Base-by-base conservation (phyloP, 2,113 vertebrate species). In the Notarius quadriscutis region DNA sequence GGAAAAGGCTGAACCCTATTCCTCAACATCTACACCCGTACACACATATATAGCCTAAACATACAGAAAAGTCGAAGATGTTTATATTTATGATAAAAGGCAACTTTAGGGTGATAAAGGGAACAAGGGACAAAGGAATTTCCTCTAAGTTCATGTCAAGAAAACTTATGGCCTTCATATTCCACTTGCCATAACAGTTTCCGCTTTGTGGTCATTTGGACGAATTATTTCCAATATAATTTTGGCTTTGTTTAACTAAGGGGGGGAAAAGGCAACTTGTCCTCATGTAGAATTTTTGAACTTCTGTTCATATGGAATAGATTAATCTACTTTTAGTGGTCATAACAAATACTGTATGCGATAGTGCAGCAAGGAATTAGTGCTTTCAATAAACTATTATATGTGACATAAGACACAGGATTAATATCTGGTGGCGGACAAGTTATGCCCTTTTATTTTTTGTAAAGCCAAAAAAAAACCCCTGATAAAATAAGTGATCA, bases 351-450 rank as follows among this genome's bases (percentile, higher is more conserved):
- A 30, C 30, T 30, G 30, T 30, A 65, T 55, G 60, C 11, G 15
- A 25, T 22, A 22, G 10, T 27, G 30, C 25, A 81, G 18, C 17
- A 81, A 71, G 12, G 4, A 86, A 81, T 48, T 7, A 50, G 53
- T 25, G 18, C 62, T 55, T 86, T 25, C 50, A 79, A 48, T 58
- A 60, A 25, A 58, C 79, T 30, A 91, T 85, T 67, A 27, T 20
- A 83, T 78, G 57, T 85, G 60, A 85, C 88, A 86, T 86, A 63
- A 87, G 95, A 97, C 96, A 96, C 96, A 96, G 96, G 96, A 97
- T 93, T 90, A 58, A 27, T 41, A 95, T 97, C 96, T 96, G 92
- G 95, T 97, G 96, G 95, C 86, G 89, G n/a, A 58, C 27, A 71
- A 50, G 22, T 78, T 91, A 91, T 88, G 65, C 83, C 88, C 87